Base-by-base conservation (phyloP, 2,888 invertebrate genomes). In the Drosophila flavopinicola region DNA sequence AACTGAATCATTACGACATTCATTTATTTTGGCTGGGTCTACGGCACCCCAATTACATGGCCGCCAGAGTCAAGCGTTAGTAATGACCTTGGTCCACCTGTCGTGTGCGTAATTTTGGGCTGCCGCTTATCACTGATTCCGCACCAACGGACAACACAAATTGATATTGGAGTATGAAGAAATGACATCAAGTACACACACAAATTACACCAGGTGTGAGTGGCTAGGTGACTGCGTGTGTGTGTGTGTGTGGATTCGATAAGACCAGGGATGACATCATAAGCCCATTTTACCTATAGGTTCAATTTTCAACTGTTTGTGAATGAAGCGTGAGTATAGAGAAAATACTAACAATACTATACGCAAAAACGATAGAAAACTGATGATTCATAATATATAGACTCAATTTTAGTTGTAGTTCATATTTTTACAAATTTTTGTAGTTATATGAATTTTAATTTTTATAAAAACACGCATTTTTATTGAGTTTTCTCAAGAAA, bases 71-170 rank as follows among this genome's bases (percentile, higher is more conserved):
- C 83, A 74, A 66, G 72, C 45, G 69, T 49, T 64, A 69, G 85
- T 59, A 87, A 74, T 87, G 85, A 86, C 85, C 88, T 87, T 86
- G 88, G 84, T 83, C 80, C 84, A 86, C 80, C 88, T 79, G 79
- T 70, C 77, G 69, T 63, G 75, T 84, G 71, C 73, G 84, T 76
- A 76, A 79, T 68, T 44, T 60, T 38, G 57, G 47, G 32, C 25
- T 41, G 44, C 44, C 35, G 37, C 51, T 65, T 73, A 75, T 77
- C 74, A 65, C 53, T 56, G 53, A 49, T 47, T 48, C 24, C 42
- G 49, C 33, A 7, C 20, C 33, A 53, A 25, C 24, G 72, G 58
- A 41, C 69, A 70, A 23, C 30, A 33, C 15, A 45, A 59, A 65
- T 48, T 71, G 52, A 63, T 61, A 71, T 56, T 54, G 17, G 44